Percentiles rank a stretch among this genome's conserved stretches.
Evolutionary conservation across 2,888 invertebrate genomes (phyloP).

Genomic region (Chymomyza amoena): DNA sequence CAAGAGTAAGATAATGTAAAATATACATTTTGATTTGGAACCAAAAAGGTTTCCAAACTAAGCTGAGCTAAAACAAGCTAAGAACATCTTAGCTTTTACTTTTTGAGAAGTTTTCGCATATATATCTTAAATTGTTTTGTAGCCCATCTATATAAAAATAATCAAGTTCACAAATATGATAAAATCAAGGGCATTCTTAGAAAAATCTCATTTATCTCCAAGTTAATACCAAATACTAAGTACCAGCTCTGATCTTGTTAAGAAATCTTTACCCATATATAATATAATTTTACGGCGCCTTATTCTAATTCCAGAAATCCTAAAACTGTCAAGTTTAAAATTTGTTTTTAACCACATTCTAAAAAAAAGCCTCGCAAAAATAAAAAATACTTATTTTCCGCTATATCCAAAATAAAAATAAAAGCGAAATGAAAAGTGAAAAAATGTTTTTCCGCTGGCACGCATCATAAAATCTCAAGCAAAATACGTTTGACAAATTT

Average conservation of each 20-base stretch:
- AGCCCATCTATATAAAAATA: too few relatives aligned
- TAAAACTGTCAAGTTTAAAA: not conserved
- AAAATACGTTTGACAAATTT: slow-evolving; percentile 53
- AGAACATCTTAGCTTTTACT: too few relatives aligned
- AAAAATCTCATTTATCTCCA: too few relatives aligned
- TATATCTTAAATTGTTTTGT: too few relatives aligned
- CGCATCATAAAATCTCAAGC: slow-evolving; percentile 22
- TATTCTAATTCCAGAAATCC: not conserved
- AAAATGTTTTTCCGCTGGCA: slow-evolving; percentile 3
- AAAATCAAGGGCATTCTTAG: too few relatives aligned
- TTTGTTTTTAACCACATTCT: not conserved
- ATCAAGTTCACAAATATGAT: too few relatives aligned
- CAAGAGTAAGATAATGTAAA: too few relatives aligned
- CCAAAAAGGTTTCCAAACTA: too few relatives aligned
- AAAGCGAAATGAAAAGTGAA: slow-evolving; percentile 12
- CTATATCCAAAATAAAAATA: slow-evolving; percentile 15
- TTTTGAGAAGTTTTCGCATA: too few relatives aligned
- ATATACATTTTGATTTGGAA: too few relatives aligned
- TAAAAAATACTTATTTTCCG: slow-evolving; percentile 20
- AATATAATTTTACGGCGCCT: not conserved
- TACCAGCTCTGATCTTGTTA: not conserved
- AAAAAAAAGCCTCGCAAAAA: slow-evolving; percentile 9
- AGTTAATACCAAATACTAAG: not conserved
- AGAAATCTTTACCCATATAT: not conserved
- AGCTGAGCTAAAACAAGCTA: too few relatives aligned